Conservation (phyloP, 2,888 invertebrate genomes). For the Emesis castigata region DNA sequence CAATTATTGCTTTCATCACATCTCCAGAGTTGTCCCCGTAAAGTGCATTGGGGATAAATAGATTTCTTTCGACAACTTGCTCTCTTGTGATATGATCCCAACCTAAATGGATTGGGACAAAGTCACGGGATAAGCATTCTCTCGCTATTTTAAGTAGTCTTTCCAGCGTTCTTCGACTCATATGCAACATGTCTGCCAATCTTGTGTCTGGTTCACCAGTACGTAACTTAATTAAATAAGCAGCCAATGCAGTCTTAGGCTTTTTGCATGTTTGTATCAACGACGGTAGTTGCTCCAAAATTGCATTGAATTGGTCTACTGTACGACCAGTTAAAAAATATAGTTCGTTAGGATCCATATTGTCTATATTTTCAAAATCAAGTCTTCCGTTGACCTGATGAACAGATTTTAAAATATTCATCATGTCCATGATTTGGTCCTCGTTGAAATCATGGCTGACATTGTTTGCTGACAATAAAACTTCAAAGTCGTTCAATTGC, state of each 20-base stretch:
- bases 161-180: constrained; percentile 71
- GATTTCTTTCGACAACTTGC: constrained; percentile 38
- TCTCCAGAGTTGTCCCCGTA: constrained; percentile 12
- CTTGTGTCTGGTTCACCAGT: constrained; percentile 14
- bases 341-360: not conserved
- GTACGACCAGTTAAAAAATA: constrained; percentile 13
- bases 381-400: not conserved
- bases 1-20: constrained; percentile 23
- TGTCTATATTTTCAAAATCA: not conserved
- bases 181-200: constrained; percentile 9
- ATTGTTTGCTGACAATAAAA: not conserved
- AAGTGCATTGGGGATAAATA: constrained; percentile 17
- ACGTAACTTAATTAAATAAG: constrained; percentile 12
- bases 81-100: constrained; percentile 45
- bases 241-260: constrained; percentile 5
- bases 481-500: not conserved
- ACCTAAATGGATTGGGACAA: constrained; percentile 42
- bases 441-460: constrained; percentile 2
- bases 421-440: constrained; percentile 3
- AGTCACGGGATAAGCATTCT: constrained; percentile 45
- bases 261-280: constrained; percentile 16
- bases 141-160: constrained; percentile 78
- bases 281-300: constrained; percentile 13
- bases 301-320: not conserved
- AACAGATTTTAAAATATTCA: not conserved